These are phyloP conservation scores for Coelopa pilipes DNA, from an alignment of 2,888 invertebrate species.

Conservation along the genomic window DNA sequence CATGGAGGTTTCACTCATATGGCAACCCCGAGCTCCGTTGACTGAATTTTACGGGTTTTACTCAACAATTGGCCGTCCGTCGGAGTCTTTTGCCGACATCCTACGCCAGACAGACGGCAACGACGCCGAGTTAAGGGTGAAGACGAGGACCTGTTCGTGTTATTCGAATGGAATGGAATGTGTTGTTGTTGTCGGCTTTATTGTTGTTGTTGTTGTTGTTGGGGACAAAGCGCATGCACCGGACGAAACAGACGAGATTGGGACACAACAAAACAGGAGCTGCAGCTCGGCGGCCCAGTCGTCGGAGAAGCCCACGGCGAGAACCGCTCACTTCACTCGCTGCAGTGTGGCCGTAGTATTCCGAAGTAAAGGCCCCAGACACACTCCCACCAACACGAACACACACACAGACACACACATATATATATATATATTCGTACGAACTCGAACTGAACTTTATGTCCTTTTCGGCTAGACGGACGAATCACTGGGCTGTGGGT, in stretches of 20 bases:
- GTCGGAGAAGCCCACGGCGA: constrained; percentile 6
- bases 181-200: background rate
- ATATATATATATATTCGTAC: too few relatives aligned
- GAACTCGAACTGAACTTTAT: background rate
- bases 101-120: background rate
- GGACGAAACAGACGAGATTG: constrained; percentile 37
- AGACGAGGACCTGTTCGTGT: background rate
- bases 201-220: constrained; percentile 15
- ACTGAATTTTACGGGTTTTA: too few relatives aligned
- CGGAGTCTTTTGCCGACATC: background rate
- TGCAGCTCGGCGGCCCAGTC: constrained; percentile 4
- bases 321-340: background rate
- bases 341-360: background rate
- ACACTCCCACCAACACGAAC: too few relatives aligned
- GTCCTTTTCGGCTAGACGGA: constrained; percentile 24
- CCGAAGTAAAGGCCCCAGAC: background rate
- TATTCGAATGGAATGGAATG: too few relatives aligned
- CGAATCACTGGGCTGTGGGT: constrained; percentile 5
- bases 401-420: too few relatives aligned
- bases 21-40: too few relatives aligned
- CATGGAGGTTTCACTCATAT: too few relatives aligned
- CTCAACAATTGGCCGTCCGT: too few relatives aligned
- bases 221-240: constrained; percentile 38
- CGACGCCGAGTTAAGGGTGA: background rate
- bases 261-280: constrained; percentile 27